These are phyloP conservation scores for Tortricodes alternella DNA, from an alignment of 2,888 invertebrate species.

Conservation along the genomic window DNA sequence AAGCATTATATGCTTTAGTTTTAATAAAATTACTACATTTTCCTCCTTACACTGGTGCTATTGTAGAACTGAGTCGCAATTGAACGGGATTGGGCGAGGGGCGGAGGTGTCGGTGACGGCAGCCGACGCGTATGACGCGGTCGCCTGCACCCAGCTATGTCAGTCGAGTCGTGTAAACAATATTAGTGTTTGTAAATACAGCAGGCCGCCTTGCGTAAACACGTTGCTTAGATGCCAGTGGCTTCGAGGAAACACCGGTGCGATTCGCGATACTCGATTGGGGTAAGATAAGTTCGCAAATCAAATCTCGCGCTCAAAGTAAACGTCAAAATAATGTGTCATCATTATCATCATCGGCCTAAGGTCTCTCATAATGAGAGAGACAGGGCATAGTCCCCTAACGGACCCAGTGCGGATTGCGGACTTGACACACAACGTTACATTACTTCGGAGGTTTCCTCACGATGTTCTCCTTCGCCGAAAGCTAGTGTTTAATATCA, in stretches of 20 bases:
- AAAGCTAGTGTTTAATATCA: too few species aligned
- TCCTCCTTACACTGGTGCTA: slow-evolving; percentile 20
- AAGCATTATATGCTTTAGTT: too few species aligned
- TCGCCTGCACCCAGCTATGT: slow-evolving; percentile 57
- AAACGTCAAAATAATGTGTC: too few species aligned
- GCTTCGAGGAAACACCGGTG: slow-evolving; percentile 50
- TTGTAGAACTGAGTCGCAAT: slow-evolving; percentile 57
- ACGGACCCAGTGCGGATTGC: too few species aligned
- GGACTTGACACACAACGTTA: too few species aligned
- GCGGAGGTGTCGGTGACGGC: slow-evolving; percentile 34
- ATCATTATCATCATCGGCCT: too few species aligned
- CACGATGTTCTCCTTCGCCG: too few species aligned
- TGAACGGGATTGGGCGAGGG: slow-evolving; percentile 59
- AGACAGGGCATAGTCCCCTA: too few species aligned
- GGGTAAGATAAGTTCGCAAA: slow-evolving; percentile 8
- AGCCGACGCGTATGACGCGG: slow-evolving; percentile 49
- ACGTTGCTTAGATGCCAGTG: slow-evolving; percentile 69
- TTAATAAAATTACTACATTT: not conserved
- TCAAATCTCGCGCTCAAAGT: too few species aligned
- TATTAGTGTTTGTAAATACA: slow-evolving; percentile 77
- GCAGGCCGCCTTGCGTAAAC: slow-evolving; percentile 65
- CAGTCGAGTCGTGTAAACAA: slow-evolving; percentile 65
- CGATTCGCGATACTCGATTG: slow-evolving; percentile 44
- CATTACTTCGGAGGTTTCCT: too few species aligned
- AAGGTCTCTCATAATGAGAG: too few species aligned